Evolutionary conservation across 92 coral and sea anemone genomes (phyloP), one percentile per base, ranked within the genome.

Genomic region (Umimayanthus kanabou): DNA sequence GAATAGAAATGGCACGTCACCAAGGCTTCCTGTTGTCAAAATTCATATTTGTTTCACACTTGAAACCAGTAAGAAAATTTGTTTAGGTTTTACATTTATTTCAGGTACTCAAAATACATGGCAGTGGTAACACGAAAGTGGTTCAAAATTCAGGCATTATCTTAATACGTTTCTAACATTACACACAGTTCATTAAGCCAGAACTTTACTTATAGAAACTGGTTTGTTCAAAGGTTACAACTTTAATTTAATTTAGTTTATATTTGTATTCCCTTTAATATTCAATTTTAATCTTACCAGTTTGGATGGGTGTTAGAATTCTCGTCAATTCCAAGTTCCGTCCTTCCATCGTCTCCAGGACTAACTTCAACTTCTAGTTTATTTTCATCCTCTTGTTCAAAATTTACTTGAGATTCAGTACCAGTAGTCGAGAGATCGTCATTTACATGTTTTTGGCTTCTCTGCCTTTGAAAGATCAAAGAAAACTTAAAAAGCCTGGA

Each of bases 401-500:
- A 33, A 80, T 30, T 80, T 57, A 80, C 73, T 80, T 30, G 71
- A 29, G 45, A 13, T 25, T 80, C 73, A 75, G 18, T 43, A 39
- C n/a, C 79, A 80, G 30, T 57, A 39, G 50, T 61, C 22, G 73
- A 4, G 10, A 39, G 73, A 29, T 80, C 49, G 15, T 16, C 53
- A 16, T 39, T 58, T 18, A 0, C 20, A 61, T 30, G 73, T 30
- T 80, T 80, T 61, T 47, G 14, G 29, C 73, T 61, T 55, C 72
- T 57, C 13, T 80, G 85, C 85, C 85, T 55, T 80, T 61, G 85
- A 61, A 80, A 57, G 23, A 80, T 61, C 85, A 80, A 80, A 80
- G 45, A 80, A 33, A 57, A 80, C 42, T 80, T 80, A 80, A 33
- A 30, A 80, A 80, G 33, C 26, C 73, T 61, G 7, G 50, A 8